Evolutionary conservation across 2,113 vertebrate species (phyloP).

Genomic region (Syngnathoides biaculeatus): DNA sequence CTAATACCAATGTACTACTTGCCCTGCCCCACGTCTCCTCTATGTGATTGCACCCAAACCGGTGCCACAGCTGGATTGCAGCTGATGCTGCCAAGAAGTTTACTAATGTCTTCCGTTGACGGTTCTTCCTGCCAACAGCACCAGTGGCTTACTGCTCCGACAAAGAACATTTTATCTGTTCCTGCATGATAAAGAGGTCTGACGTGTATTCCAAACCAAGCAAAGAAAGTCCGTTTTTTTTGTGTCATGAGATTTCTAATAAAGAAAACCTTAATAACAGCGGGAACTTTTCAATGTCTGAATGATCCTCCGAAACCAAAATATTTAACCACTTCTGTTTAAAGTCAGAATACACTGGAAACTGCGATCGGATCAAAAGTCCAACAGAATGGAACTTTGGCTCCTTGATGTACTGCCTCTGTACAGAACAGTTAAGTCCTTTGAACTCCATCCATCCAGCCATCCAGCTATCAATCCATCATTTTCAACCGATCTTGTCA

Average conservation of each 20-base stretch:
- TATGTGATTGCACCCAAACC: constrained; percentile 31
- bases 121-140: constrained; percentile 71
- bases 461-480: too few species aligned
- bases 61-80: constrained; percentile 38
- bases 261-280: constrained; percentile 53
- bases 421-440: constrained; percentile 3
- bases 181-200: constrained; percentile 36
- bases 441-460: neutral
- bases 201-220: constrained; percentile 51
- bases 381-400: constrained; percentile 30
- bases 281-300: constrained; percentile 36
- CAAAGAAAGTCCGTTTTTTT: constrained; percentile 53
- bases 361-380: constrained; percentile 28
- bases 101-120: constrained; percentile 74
- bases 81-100: constrained; percentile 85
- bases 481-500: too few species aligned
- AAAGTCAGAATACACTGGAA: constrained; percentile 30
- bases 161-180: constrained; percentile 82
- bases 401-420: constrained; percentile 30
- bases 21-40: constrained; percentile 30
- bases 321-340: constrained; percentile 39
- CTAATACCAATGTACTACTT: constrained; percentile 33
- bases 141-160: constrained; percentile 81
- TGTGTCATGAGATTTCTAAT: constrained; percentile 62
- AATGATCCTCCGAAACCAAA: constrained; percentile 45